phyloP scores from a whole-genome alignment of 2,888 invertebrate genomes.

The Blastobasis lacticolella region DNA sequence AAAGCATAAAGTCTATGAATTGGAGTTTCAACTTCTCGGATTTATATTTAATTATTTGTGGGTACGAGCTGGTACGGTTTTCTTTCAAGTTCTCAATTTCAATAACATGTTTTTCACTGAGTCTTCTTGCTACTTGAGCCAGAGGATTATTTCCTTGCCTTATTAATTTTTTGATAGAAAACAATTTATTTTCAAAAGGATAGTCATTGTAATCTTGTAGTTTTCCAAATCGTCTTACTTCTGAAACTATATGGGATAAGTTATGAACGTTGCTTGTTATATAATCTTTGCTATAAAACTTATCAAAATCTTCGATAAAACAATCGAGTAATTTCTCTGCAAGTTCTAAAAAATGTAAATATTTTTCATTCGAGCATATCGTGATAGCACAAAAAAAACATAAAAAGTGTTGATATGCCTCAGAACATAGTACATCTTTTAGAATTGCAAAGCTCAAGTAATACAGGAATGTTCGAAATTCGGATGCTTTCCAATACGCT shows the following conservation, averaged over 20 bases:
- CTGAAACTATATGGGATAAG: slow-evolving; percentile 6
- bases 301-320: background rate
- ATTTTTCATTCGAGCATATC: slow-evolving; percentile 5
- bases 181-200: slow-evolving; percentile 14
- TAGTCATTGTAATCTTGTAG: slow-evolving; percentile 10
- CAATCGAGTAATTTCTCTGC: background rate
- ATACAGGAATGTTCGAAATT: slow-evolving; percentile 7
- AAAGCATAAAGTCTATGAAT: slow-evolving; percentile 6
- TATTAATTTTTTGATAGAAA: slow-evolving; percentile 10
- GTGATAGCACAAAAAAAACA: slow-evolving; percentile 6
- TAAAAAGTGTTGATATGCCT: slow-evolving; percentile 6
- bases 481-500: slow-evolving; percentile 9
- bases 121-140: slow-evolving; percentile 10
- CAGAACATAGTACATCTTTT: background rate
- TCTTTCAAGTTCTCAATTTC: background rate
- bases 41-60: background rate
- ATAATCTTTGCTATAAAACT: background rate
- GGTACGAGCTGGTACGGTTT: background rate
- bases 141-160: slow-evolving; percentile 14
- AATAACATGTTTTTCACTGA: slow-evolving; percentile 3
- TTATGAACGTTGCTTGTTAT: slow-evolving; percentile 10
- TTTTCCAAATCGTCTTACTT: slow-evolving; percentile 8
- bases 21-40: background rate
- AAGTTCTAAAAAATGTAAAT: slow-evolving; percentile 1
- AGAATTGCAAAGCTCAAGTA: slow-evolving; percentile 8